Percentiles rank a stretch among this genome's conserved stretches.
phyloP scores from a whole-genome alignment of 2,888 invertebrate genomes.

The Lasioglossum malachurum region DNA sequence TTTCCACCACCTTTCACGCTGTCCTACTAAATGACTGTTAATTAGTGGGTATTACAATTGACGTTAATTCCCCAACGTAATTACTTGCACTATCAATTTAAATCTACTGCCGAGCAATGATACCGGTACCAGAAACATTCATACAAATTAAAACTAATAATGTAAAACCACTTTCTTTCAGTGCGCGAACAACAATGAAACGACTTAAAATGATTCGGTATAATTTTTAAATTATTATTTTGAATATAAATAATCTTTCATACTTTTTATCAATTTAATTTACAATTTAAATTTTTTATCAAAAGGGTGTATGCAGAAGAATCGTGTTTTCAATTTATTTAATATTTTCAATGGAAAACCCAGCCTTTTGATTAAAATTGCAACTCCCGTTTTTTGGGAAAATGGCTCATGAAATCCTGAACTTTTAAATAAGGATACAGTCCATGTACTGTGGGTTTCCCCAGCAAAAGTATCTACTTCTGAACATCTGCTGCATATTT shows the following conservation, averaged over 20 bases:
- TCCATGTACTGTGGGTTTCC: background rate
- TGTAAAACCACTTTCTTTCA: background rate
- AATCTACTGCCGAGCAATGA: background rate
- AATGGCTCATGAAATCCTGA: background rate
- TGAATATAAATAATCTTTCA: background rate
- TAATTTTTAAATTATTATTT: background rate
- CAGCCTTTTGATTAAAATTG: background rate
- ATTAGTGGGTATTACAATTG: background rate
- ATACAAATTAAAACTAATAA: background rate
- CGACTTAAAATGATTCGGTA: background rate
- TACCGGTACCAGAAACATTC: background rate
- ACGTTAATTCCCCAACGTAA: constrained; percentile 14
- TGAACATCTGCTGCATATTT: background rate
- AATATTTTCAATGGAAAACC: background rate
- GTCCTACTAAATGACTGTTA: constrained; percentile 17
- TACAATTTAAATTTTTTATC: too few species aligned
- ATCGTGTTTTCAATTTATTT: background rate
- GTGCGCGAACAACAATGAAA: background rate
- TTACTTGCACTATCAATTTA: constrained; percentile 24
- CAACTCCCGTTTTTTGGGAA: background rate
- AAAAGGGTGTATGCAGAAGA: background rate
- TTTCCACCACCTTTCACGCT: constrained; percentile 22
- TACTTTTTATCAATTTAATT: background rate
- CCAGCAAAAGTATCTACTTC: background rate
- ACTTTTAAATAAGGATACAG: background rate